Conservation (phyloP, 2,113 vertebrate genomes). For the Thunnus maccoyii region DNA sequence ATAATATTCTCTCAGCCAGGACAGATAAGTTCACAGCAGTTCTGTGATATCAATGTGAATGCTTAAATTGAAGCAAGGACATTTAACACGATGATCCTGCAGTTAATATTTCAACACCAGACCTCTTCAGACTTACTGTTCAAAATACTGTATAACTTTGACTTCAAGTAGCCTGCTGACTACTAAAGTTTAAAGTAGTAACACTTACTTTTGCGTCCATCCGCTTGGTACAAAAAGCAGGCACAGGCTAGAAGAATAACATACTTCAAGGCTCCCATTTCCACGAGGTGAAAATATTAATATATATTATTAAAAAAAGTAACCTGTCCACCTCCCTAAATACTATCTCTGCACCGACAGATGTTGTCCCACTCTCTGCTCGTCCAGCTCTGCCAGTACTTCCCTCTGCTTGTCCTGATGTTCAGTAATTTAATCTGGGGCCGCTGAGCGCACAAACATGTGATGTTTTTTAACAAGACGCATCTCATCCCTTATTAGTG, state of each 20-base stretch:
- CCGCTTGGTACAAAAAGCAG: slow-evolving; percentile 48
- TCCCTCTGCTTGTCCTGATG: slow-evolving; percentile 23
- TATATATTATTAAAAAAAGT: background rate
- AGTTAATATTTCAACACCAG: background rate
- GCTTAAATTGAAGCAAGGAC: background rate
- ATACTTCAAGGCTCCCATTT: slow-evolving; percentile 58
- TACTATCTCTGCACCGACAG: background rate
- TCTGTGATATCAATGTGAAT: background rate
- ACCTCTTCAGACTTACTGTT: background rate
- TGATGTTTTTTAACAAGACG: slow-evolving; percentile 83
- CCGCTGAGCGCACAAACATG: slow-evolving; percentile 75
- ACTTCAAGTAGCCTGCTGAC: background rate
- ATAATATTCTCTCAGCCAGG: background rate
- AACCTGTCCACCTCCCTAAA: background rate
- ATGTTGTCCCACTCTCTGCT: slow-evolving; percentile 24
- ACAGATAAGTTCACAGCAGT: background rate
- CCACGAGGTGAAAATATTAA: background rate
- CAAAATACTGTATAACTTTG: background rate
- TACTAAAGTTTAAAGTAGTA: background rate
- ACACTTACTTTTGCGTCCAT: slow-evolving; percentile 82
- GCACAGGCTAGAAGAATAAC: slow-evolving; percentile 62
- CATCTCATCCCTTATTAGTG: slow-evolving; percentile 81
- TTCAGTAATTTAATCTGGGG: slow-evolving; percentile 72
- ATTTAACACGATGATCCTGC: background rate
- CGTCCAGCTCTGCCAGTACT: slow-evolving; percentile 16